Conservation (phyloP, 2,888 invertebrate genomes). For the Azorinus chamasolen region DNA sequence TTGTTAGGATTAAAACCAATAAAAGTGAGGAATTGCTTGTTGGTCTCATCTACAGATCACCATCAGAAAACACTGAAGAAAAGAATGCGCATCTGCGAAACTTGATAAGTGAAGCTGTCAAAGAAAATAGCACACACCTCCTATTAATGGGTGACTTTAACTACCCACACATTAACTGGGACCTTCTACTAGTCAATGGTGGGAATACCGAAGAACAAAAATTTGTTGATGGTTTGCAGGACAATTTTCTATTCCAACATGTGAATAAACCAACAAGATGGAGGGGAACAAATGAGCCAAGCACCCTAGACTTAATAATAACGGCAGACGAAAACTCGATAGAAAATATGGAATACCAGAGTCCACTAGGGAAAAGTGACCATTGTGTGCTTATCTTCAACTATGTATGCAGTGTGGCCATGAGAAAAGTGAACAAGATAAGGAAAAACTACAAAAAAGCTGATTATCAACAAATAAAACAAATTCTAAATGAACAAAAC, state of each 20-base stretch:
- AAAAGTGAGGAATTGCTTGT: no score
- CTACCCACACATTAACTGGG: slow-evolving; percentile 27
- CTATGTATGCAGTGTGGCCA: no score
- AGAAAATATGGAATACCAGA: background rate
- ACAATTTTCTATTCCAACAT: slow-evolving; percentile 20
- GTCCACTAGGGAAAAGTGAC: slow-evolving; percentile 22
- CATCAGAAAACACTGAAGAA: no score
- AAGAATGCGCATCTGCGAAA: no score
- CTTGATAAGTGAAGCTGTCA: no score
- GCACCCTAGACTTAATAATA: slow-evolving; percentile 12
- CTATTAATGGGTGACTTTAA: slow-evolving; percentile 25
- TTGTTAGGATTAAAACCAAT: no score
- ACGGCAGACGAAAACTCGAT: slow-evolving; percentile 15
- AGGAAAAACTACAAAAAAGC: no score
- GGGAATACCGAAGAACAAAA: slow-evolving; percentile 13
- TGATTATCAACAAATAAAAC: no score
- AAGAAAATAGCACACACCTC: background rate
- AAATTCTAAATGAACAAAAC: no score
- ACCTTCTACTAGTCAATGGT: background rate
- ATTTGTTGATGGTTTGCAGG: slow-evolving; percentile 20
- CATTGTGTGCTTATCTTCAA: slow-evolving; percentile 19
- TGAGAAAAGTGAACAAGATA: no score
- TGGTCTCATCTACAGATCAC: no score
- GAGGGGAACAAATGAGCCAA: slow-evolving; percentile 21
- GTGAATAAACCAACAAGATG: slow-evolving; percentile 32